Evolutionary conservation across 2,113 vertebrate genomes (phyloP).

Genomic region (Parotia lawesii): DNA sequence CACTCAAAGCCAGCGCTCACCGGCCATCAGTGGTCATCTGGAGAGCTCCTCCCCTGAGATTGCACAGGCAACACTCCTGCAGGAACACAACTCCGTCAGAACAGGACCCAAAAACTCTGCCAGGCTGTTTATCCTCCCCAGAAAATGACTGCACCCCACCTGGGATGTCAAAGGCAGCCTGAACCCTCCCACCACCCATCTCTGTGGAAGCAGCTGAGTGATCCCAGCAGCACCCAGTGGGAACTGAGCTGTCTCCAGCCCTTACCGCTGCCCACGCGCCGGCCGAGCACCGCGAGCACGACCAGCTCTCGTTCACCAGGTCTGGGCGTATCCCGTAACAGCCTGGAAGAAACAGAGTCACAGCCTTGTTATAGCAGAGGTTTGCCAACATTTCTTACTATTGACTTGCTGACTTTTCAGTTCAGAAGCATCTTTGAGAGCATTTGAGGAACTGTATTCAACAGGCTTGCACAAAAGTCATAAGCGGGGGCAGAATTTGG

Average conservation of each 20-base stretch:
- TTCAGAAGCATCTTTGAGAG: background rate
- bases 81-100: background rate
- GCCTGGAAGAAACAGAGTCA: conserved; percentile 67
- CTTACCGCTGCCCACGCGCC: conserved; percentile 87
- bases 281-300: conserved; percentile 84
- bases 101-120: background rate
- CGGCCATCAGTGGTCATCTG: conserved; percentile 87
- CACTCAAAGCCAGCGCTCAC: conserved; percentile 48
- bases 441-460: background rate
- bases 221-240: rapidly evolving
- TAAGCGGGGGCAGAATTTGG: background rate
- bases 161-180: background rate
- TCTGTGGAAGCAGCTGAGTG: rapidly evolving
- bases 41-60: conserved; percentile 90
- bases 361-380: rapidly evolving
- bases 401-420: rapidly evolving
- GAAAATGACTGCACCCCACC: rapidly evolving
- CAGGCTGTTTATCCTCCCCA: background rate
- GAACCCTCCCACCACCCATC: background rate
- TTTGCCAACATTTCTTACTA: rapidly evolving
- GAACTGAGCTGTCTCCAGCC: background rate
- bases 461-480: rapidly evolving
- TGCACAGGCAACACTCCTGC: conserved; percentile 94
- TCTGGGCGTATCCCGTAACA: conserved; percentile 90
- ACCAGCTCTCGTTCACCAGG: conserved; percentile 81